These are phyloP conservation scores for Pangasius djambal DNA, from an alignment of 2,797 vertebrate species.

Conservation along the genomic window DNA sequence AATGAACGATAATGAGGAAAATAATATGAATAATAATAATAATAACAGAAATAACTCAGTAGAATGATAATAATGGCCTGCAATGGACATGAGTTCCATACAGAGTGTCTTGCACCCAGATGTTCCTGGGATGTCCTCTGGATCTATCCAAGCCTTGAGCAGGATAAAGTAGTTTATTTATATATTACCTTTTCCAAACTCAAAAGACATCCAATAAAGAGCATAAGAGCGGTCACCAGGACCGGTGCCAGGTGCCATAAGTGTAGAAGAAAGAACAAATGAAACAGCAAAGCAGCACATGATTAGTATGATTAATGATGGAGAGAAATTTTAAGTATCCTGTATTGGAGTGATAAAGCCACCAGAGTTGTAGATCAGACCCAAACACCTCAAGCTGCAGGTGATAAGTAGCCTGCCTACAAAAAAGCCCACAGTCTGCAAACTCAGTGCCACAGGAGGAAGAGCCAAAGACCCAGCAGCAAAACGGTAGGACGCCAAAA, in stretches of 20 bases:
- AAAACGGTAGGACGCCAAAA: neutral
- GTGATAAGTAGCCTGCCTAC: neutral
- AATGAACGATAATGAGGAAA: neutral
- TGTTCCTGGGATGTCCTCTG: neutral
- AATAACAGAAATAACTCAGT: neutral
- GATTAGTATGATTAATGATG: neutral
- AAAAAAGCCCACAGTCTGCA: conserved; percentile 1
- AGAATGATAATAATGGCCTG: neutral
- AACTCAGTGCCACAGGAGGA: neutral
- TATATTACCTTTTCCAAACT: neutral
- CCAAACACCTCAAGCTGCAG: conserved; percentile 6
- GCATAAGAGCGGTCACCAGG: neutral
- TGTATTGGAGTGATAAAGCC: neutral
- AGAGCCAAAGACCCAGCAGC: conserved; percentile 9
- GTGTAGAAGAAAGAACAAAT: neutral
- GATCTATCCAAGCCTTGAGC: neutral
- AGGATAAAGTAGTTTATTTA: neutral
- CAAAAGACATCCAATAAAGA: neutral
- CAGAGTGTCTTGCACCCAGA: neutral
- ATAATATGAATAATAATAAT: no score
- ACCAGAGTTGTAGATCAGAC: neutral
- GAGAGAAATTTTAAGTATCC: neutral
- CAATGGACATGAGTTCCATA: neutral
- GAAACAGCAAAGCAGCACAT: neutral
- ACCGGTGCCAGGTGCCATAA: neutral